A percentile compares a stretch with the other conserved stretches of the same genome.
Conservation (phyloP, 2,113 vertebrate species). For the Crotophaga sulcirostris region DNA sequence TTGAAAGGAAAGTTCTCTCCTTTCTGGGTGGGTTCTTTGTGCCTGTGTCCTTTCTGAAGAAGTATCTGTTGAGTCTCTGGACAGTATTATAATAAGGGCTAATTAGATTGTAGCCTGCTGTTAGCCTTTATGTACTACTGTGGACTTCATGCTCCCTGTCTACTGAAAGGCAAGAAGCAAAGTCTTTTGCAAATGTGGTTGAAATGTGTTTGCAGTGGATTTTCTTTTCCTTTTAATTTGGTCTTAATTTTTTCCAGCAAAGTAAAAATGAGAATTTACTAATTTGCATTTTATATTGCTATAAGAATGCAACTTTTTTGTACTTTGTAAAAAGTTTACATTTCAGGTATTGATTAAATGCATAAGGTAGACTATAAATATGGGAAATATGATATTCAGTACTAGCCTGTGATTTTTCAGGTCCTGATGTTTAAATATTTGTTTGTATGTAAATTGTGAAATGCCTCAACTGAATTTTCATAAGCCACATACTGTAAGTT, state of each 20-base stretch:
- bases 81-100: neutral
- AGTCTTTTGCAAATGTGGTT: neutral
- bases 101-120: neutral
- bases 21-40: neutral
- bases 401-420: neutral
- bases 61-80: neutral
- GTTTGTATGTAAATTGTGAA: neutral
- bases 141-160: neutral
- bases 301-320: neutral
- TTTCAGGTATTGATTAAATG: neutral
- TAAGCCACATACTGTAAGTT: neutral
- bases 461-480: neutral
- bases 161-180: neutral
- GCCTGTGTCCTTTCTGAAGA: neutral
- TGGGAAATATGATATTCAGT: neutral
- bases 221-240: neutral
- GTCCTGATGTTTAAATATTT: neutral
- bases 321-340: neutral
- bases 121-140: neutral
- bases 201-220: neutral
- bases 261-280: neutral
- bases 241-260: neutral
- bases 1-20: neutral
- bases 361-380: neutral
- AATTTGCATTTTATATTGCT: neutral